Percentiles rank a stretch among this genome's conserved stretches.
phyloP scores from a whole-genome alignment of 2,797 vertebrate genomes.

The Salarias fasciatus region DNA sequence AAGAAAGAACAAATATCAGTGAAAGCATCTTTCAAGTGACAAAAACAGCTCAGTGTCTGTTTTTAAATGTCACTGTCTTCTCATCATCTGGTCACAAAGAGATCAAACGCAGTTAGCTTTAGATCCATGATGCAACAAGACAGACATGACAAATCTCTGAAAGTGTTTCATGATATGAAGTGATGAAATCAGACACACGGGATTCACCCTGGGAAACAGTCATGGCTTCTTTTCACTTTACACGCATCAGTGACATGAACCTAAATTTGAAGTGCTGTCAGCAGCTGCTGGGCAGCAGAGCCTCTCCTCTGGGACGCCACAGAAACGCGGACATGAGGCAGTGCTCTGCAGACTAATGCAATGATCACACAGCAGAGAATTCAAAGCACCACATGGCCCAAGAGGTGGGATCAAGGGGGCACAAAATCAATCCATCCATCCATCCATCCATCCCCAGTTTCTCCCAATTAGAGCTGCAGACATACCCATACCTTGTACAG shows the following conservation, averaged over 20 bases:
- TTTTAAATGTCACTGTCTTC: too few relatives aligned
- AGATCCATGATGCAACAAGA: not conserved
- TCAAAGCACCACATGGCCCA: not conserved
- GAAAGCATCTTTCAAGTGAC: too few relatives aligned
- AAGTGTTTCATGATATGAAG: too few relatives aligned
- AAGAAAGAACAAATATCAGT: not conserved
- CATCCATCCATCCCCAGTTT: too few relatives aligned
- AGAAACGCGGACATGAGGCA: not conserved
- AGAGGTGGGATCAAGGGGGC: too few relatives aligned
- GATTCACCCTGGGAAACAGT: not conserved
- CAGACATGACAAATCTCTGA: too few relatives aligned
- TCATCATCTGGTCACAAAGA: not conserved
- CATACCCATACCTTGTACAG: constrained; percentile 85
- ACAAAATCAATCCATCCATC: too few relatives aligned
- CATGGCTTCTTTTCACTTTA: not conserved
- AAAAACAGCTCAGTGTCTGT: too few relatives aligned
- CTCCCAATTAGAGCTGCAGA: too few relatives aligned
- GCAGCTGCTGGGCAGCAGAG: constrained; percentile 24
- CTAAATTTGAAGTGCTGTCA: constrained; percentile 10
- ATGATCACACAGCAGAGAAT: not conserved
- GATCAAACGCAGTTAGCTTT: not conserved
- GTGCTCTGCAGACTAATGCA: not conserved
- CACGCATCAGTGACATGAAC: not conserved
- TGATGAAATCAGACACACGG: too few relatives aligned
- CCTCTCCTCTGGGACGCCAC: constrained; percentile 18